phyloP scores from a whole-genome alignment of 2,888 invertebrate species.

The Dicroscelio sp. region DNA sequence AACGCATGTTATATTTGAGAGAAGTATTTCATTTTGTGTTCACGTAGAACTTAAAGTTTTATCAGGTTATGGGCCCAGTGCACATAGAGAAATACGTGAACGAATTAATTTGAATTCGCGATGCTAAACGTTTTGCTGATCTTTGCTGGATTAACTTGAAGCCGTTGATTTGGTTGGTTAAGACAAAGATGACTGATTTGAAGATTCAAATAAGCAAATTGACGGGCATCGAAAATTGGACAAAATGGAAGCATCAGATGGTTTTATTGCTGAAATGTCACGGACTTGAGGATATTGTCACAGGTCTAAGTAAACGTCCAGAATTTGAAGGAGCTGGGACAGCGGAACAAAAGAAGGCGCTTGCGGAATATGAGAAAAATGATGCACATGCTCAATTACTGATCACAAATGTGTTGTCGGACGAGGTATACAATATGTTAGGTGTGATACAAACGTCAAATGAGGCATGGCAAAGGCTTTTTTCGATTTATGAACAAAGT shows the following conservation, averaged over 20 bases:
- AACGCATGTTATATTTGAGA: too few relatives aligned
- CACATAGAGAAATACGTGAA: too few relatives aligned
- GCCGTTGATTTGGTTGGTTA: too few relatives aligned
- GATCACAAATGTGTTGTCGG: conserved; percentile 36
- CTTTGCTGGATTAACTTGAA: too few relatives aligned
- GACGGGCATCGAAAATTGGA: conserved; percentile 28
- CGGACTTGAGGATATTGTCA: conserved; percentile 30
- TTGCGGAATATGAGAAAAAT: conserved; percentile 19
- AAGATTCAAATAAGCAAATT: conserved; percentile 35
- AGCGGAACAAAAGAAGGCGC: background rate
- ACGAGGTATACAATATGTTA: conserved; percentile 39
- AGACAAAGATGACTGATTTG: conserved; percentile 39
- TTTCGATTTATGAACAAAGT: conserved; percentile 45
- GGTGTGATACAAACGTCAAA: conserved; percentile 27
- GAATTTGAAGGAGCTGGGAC: conserved; percentile 3
- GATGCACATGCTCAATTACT: conserved; percentile 42
- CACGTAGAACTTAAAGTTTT: too few relatives aligned
- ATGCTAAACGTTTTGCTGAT: too few relatives aligned
- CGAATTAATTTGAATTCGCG: too few relatives aligned
- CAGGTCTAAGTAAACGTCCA: background rate
- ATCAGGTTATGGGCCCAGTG: conserved; percentile 36
- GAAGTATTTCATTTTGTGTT: too few relatives aligned
- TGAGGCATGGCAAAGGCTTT: conserved; percentile 31
- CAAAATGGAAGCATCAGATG: conserved; percentile 44
- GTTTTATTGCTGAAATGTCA: conserved; percentile 26